Evolutionary conservation across 1,140 invertebrate species (phyloP).

Genomic region (Aphelinus atriplicis): DNA sequence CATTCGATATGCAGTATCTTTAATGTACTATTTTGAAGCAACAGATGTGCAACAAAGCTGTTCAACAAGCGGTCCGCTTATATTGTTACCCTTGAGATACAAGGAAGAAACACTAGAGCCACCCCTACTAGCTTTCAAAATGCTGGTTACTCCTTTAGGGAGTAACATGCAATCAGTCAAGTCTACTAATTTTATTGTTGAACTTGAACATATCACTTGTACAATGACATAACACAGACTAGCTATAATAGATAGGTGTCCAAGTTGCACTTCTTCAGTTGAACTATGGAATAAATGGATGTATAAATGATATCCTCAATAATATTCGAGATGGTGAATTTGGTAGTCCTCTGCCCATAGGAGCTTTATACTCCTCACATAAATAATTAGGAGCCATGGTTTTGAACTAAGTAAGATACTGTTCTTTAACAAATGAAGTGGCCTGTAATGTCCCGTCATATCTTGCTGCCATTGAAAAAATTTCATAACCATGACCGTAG

Average conservation of each 20-base stretch:
- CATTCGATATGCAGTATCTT: constrained; percentile 59
- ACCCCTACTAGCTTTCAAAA: constrained; percentile 55
- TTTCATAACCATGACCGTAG: constrained; percentile 95
- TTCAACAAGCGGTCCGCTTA: constrained; percentile 51
- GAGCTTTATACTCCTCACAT: constrained; percentile 78
- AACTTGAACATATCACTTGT: constrained; percentile 55
- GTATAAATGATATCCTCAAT: constrained; percentile 58
- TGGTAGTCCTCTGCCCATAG: constrained; percentile 68
- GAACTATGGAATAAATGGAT: constrained; percentile 37
- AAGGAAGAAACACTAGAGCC: constrained; percentile 54
- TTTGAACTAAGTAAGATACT: constrained; percentile 82
- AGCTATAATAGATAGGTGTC: constrained; percentile 53
- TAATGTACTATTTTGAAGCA: constrained; percentile 56
- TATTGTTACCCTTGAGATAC: constrained; percentile 63
- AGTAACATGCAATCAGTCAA: constrained; percentile 60
- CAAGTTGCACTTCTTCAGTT: constrained; percentile 51
- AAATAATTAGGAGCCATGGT: constrained; percentile 83
- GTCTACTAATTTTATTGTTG: constrained; percentile 51
- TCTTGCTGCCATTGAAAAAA: constrained; percentile 83
- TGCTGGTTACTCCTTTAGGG: constrained; percentile 49
- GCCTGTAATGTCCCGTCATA: constrained; percentile 74
- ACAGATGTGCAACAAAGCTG: constrained; percentile 52
- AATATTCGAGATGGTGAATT: constrained; percentile 60
- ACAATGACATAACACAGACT: constrained; percentile 55
- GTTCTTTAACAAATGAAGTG: constrained; percentile 76